Evolutionary conservation across 2,797 vertebrate species (phyloP).

Genomic region (Synanceia verrucosa): DNA sequence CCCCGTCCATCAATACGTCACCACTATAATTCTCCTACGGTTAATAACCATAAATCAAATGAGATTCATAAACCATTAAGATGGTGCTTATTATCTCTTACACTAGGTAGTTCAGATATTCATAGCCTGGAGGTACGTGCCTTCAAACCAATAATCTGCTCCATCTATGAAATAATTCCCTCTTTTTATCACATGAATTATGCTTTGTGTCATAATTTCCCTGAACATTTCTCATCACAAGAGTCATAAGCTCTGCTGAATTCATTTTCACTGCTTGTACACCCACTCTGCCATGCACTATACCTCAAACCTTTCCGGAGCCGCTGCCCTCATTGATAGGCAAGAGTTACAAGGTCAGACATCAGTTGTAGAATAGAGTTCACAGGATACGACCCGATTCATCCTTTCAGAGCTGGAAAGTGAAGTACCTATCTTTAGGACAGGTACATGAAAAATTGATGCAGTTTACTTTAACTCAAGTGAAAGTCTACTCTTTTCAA

Average conservation of each 20-base stretch:
- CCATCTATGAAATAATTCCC: constrained; percentile 73
- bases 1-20: constrained; percentile 63
- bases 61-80: constrained; percentile 83
- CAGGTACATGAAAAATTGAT: constrained; percentile 73
- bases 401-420: constrained; percentile 26
- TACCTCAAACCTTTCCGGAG: constrained; percentile 1
- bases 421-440: constrained; percentile 55
- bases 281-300: constrained; percentile 13
- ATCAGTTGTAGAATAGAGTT: constrained; percentile 29
- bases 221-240: constrained; percentile 68
- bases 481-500: constrained; percentile 64
- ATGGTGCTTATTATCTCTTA: constrained; percentile 81
- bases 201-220: constrained; percentile 77
- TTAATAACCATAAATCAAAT: constrained; percentile 81
- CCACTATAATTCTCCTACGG: constrained; percentile 67
- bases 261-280: constrained; percentile 56
- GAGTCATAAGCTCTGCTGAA: constrained; percentile 54
- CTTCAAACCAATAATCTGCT: constrained; percentile 76
- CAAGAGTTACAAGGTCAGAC: constrained; percentile 63
- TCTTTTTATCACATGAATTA: constrained; percentile 77
- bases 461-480: constrained; percentile 69
- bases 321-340: constrained; percentile 22
- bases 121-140: constrained; percentile 71
- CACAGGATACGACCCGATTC: not conserved
- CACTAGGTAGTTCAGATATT: constrained; percentile 76